phyloP scores from a whole-genome alignment of 2,113 vertebrate genomes.

The Chlorodrepanis virens region DNA sequence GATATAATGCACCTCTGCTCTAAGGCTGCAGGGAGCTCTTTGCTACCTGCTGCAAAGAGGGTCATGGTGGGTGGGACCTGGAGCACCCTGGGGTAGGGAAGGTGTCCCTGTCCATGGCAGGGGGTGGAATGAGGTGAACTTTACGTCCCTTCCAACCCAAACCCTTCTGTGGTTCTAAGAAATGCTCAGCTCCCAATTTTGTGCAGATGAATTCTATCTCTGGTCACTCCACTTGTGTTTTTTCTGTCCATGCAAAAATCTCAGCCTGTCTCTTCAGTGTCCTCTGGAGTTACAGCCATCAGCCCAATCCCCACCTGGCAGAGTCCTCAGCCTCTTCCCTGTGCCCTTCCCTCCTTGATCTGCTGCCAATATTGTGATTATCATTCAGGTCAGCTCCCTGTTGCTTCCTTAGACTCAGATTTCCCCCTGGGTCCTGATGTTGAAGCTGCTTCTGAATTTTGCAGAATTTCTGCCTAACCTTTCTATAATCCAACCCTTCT shows the following conservation, averaged over 20 bases:
- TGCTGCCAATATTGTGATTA: background rate
- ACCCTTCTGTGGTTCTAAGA: background rate
- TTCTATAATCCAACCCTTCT: background rate
- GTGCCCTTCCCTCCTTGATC: background rate
- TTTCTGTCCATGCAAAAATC: background rate
- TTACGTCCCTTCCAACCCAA: background rate
- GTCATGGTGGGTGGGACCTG: background rate
- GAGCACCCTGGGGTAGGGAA: fast-evolving
- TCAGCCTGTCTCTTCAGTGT: background rate
- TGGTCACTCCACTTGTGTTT: background rate
- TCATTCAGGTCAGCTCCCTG: background rate
- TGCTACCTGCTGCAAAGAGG: background rate
- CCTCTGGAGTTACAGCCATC: background rate
- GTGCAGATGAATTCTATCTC: background rate
- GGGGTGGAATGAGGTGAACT: background rate
- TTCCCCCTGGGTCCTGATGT: background rate
- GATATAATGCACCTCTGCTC: background rate
- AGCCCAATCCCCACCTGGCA: background rate
- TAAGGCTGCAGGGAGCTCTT: background rate
- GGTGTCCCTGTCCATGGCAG: background rate
- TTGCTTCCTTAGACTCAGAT: background rate
- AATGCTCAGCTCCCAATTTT: background rate
- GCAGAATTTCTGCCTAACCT: background rate
- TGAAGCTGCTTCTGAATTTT: background rate
- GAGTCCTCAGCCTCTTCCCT: background rate